A percentile compares a stretch with the other conserved stretches of the same genome.
Conservation (phyloP, 1,140 invertebrate genomes). For the Polyergus mexicanus region DNA sequence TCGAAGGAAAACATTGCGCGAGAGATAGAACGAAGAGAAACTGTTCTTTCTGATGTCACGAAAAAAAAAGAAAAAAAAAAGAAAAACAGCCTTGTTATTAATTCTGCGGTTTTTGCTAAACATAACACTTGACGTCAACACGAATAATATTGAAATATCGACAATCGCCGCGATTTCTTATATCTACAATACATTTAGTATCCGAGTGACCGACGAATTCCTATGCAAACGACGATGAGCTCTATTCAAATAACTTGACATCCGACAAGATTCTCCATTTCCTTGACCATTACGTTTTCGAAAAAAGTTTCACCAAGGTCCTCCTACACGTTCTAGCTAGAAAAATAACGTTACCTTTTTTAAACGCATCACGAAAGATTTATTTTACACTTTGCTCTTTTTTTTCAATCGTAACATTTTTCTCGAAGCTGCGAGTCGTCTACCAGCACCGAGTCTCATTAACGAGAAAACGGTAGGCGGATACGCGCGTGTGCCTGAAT, state of each 20-base stretch:
- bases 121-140: neutral
- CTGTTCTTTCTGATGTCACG: neutral
- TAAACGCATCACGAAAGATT: neutral
- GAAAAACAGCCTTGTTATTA: neutral
- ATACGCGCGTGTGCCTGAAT: neutral
- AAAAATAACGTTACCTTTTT: neutral
- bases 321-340: neutral
- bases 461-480: constrained; percentile 14
- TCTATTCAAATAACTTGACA: neutral
- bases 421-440: constrained; percentile 1
- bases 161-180: neutral
- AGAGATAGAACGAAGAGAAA: neutral
- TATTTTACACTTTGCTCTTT: neutral
- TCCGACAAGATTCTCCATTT: constrained; percentile 4
- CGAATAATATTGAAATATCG: neutral
- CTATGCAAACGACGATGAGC: neutral
- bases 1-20: constrained; percentile 10
- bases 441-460: neutral
- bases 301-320: neutral
- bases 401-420: neutral
- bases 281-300: neutral
- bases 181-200: neutral
- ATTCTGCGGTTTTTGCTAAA: neutral
- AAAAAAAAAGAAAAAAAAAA: too few species aligned
- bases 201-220: neutral